Conservation (phyloP, 1,140 invertebrate genomes). For the Philotrypesis tridentata region DNA sequence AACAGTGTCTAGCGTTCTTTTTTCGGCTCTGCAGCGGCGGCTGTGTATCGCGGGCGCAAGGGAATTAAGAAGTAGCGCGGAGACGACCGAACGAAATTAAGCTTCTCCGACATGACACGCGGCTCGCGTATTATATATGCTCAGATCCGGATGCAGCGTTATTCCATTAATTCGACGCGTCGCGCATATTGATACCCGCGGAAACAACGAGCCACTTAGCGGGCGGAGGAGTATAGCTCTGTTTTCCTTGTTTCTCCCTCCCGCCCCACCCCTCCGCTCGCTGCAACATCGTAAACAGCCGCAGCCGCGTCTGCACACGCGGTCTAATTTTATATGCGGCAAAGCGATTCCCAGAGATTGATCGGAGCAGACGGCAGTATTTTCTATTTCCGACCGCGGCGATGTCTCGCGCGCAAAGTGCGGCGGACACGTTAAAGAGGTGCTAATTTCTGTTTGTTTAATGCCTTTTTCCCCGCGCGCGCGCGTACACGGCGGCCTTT, state of each 20-base stretch:
- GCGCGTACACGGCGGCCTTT: no score
- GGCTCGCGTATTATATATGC: no score
- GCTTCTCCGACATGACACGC: no score
- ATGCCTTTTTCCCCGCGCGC: neutral
- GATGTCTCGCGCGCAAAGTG: neutral
- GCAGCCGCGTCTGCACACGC: neutral
- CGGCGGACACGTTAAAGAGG: constrained; percentile 13
- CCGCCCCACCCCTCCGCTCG: no score
- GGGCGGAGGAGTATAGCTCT: neutral
- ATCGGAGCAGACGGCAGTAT: neutral
- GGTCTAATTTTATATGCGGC: constrained; percentile 25
- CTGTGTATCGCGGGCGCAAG: no score
- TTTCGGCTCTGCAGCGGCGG: constrained; percentile 2
- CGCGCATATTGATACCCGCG: no score
- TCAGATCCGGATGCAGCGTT: neutral
- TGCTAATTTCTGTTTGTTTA: constrained; percentile 23
- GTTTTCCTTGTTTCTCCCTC: constrained; percentile 10
- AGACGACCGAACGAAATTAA: neutral
- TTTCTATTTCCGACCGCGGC: neutral
- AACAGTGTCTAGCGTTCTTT: constrained; percentile 50
- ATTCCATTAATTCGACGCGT: constrained; percentile 33
- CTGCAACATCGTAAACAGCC: constrained; percentile 3
- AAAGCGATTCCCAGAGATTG: constrained; percentile 2
- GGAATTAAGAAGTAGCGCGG: no score
- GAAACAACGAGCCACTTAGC: constrained; percentile 38